Conservation (phyloP, 2,113 vertebrate genomes). For the Crotalus tigris region DNA sequence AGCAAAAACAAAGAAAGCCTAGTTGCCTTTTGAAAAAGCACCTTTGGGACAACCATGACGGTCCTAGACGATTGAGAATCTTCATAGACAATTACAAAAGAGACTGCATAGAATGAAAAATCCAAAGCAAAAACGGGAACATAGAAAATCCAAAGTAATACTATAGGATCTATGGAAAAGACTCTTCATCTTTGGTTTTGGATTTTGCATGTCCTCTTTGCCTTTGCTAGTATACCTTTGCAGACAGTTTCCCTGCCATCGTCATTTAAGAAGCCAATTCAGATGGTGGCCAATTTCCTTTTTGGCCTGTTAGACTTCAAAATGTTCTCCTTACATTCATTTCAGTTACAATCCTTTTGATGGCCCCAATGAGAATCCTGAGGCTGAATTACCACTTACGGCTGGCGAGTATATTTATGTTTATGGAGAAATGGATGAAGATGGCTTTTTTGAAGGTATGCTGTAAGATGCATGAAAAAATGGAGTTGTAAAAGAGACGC, state of each 20-base stretch:
- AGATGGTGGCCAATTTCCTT: neutral
- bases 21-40: neutral
- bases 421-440: constrained; percentile 96
- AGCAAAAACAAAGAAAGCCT: neutral
- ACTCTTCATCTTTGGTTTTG: neutral
- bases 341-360: constrained; percentile 95
- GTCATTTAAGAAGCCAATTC: neutral
- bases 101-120: neutral
- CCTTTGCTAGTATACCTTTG: neutral
- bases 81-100: neutral
- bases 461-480: neutral
- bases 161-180: neutral
- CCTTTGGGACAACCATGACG: neutral
- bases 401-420: constrained; percentile 97
- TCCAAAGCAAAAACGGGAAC: neutral
- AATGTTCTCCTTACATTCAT: neutral
- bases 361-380: constrained; percentile 96
- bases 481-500: neutral
- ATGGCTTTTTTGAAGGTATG: constrained; percentile 98
- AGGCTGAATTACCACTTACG: constrained; percentile 93
- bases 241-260: neutral
- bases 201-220: neutral
- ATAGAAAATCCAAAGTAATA: neutral
- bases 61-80: neutral
- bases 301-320: neutral